These are phyloP conservation scores for Orthosia gracilis DNA, from an alignment of 2,888 invertebrate species.

Conservation along the genomic window DNA sequence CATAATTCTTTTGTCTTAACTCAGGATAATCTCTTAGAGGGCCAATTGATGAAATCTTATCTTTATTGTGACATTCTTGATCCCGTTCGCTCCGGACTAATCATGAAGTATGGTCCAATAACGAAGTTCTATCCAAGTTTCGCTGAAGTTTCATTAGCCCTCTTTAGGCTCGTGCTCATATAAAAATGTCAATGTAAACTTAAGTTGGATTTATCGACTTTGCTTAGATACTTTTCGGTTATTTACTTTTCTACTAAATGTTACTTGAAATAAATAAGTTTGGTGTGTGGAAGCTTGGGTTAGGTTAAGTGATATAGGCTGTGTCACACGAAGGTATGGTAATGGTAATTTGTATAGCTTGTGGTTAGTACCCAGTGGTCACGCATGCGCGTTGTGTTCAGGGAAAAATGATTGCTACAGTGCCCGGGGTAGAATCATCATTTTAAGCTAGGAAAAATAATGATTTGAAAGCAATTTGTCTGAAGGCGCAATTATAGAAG, in stretches of 20 bases:
- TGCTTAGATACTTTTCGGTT: constrained; percentile 41
- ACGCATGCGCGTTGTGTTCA: constrained; percentile 5
- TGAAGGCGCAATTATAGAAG: neutral
- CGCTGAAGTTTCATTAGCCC: constrained; percentile 72
- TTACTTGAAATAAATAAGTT: constrained; percentile 49
- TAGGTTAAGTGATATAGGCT: constrained; percentile 42
- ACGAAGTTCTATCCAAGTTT: constrained; percentile 72
- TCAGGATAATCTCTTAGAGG: constrained; percentile 62
- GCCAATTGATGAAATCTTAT: constrained; percentile 78
- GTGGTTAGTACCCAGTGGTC: neutral
- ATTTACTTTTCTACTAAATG: constrained; percentile 55
- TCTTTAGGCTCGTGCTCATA: constrained; percentile 67
- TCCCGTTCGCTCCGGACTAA: constrained; percentile 71
- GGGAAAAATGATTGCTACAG: neutral
- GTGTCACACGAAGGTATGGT: neutral
- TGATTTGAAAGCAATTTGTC: neutral
- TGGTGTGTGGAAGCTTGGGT: constrained; percentile 14
- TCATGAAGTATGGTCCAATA: constrained; percentile 77
- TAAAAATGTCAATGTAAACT: constrained; percentile 77
- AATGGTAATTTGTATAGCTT: constrained; percentile 18
- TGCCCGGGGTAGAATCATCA: neutral
- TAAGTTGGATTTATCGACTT: constrained; percentile 74
- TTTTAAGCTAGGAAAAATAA: neutral
- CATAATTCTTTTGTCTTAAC: constrained; percentile 57
- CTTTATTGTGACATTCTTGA: constrained; percentile 77